A percentile compares a stretch with the other conserved stretches of the same genome.
These are phyloP conservation scores for Petrocephalus sullivani DNA, from an alignment of 2,797 vertebrate genomes.

Conservation along the genomic window DNA sequence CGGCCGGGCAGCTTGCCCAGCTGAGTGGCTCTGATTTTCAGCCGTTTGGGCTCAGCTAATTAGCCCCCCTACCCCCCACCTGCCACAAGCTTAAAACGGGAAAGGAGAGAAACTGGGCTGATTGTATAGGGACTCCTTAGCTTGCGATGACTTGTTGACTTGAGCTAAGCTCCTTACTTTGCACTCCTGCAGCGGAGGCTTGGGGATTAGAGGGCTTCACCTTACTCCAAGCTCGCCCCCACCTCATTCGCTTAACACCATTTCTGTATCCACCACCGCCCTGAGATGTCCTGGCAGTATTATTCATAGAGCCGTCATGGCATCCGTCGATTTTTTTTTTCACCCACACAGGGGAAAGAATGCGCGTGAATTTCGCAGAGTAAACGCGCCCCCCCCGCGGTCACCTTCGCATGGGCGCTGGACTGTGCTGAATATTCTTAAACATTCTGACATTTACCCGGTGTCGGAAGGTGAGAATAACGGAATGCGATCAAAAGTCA, in stretches of 20 bases:
- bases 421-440: neutral
- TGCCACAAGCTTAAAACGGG: neutral
- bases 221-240: neutral
- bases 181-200: neutral
- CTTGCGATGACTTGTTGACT: conserved; percentile 18
- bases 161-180: conserved; percentile 8
- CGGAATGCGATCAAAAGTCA: neutral
- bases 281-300: neutral
- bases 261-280: neutral
- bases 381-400: neutral
- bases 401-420: neutral
- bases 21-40: neutral
- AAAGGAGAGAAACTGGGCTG: neutral
- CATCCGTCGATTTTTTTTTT: neutral
- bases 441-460: neutral
- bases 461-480: neutral
- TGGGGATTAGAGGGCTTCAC: conserved; percentile 15
- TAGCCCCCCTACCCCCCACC: neutral
- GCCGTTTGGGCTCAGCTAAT: neutral
- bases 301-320: neutral
- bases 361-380: neutral
- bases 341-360: neutral
- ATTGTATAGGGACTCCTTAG: neutral
- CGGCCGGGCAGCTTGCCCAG: neutral
- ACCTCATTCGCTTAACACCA: neutral